A percentile compares a stretch with the other conserved stretches of the same genome.
Conservation (phyloP, 2,888 invertebrate genomes). For the Troglohyphantes excavatus region DNA sequence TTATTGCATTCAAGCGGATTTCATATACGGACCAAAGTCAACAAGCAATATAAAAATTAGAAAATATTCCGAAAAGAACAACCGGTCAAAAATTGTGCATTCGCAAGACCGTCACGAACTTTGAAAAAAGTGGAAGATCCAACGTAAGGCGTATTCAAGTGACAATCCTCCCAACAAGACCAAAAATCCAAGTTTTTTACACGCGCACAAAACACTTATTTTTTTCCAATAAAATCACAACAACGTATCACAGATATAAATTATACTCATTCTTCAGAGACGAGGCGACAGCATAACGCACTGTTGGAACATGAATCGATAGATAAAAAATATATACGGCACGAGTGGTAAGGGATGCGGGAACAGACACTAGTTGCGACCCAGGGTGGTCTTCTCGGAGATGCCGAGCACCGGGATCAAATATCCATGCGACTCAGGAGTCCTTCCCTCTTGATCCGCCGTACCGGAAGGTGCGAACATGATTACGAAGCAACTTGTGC, state of each 20-base stretch:
- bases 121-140: slow-evolving; percentile 72
- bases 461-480: neutral
- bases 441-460: neutral
- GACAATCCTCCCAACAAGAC: neutral
- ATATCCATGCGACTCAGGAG: slow-evolving; percentile 13
- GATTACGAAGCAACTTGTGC: slow-evolving; percentile 6
- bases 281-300: slow-evolving; percentile 2
- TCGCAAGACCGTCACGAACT: slow-evolving; percentile 48
- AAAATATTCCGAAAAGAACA: slow-evolving; percentile 52
- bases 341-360: slow-evolving; percentile 5
- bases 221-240: slow-evolving; percentile 13
- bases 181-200: neutral
- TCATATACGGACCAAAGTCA: neutral
- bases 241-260: slow-evolving; percentile 50
- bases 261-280: slow-evolving; percentile 35
- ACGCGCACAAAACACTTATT: neutral
- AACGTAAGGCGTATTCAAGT: slow-evolving; percentile 53
- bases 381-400: neutral
- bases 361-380: slow-evolving; percentile 63
- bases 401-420: neutral
- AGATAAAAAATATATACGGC: slow-evolving; percentile 33
- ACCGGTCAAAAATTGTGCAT: slow-evolving; percentile 74
- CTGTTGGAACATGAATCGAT: slow-evolving; percentile 27
- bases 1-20: neutral
- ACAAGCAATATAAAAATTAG: slow-evolving; percentile 60